Evolutionary conservation across 2,113 vertebrate species (phyloP).

Genomic region (Istiophorus platypterus): DNA sequence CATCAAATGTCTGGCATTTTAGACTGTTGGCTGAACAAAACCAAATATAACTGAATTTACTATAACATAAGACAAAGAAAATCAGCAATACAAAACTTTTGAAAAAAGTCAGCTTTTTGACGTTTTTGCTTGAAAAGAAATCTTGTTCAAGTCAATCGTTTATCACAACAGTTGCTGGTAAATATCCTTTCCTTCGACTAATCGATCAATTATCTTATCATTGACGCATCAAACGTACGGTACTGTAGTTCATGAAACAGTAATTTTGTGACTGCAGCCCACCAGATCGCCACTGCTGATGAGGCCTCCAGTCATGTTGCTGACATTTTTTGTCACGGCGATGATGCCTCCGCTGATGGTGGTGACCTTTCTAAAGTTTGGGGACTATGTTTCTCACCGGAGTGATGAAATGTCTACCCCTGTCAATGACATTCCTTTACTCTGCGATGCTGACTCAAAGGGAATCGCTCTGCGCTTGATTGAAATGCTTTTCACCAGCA

Average conservation of each 20-base stretch:
- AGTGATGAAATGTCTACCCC: neutral
- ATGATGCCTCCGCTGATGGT: neutral
- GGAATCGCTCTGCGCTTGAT: neutral
- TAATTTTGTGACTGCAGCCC: neutral
- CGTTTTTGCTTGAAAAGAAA: neutral
- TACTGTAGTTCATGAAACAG: too few species aligned
- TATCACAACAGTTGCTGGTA: too few species aligned
- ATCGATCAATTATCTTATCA: neutral
- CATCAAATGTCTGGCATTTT: too few species aligned
- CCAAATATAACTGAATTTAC: too few species aligned
- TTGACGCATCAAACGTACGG: too few species aligned
- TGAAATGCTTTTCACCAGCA: neutral
- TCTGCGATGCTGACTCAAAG: neutral
- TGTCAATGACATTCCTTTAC: neutral
- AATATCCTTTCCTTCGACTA: neutral
- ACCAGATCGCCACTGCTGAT: neutral
- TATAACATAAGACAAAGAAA: neutral
- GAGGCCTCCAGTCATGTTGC: neutral
- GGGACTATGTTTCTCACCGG: neutral
- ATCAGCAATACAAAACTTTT: neutral
- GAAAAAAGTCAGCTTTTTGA: neutral
- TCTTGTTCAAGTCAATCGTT: too few species aligned
- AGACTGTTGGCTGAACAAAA: too few species aligned
- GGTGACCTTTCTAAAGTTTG: constrained; percentile 22
- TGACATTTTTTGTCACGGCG: constrained; percentile 14